Conservation (phyloP, 2,797 vertebrate species). For the Capromys pilorides region DNA sequence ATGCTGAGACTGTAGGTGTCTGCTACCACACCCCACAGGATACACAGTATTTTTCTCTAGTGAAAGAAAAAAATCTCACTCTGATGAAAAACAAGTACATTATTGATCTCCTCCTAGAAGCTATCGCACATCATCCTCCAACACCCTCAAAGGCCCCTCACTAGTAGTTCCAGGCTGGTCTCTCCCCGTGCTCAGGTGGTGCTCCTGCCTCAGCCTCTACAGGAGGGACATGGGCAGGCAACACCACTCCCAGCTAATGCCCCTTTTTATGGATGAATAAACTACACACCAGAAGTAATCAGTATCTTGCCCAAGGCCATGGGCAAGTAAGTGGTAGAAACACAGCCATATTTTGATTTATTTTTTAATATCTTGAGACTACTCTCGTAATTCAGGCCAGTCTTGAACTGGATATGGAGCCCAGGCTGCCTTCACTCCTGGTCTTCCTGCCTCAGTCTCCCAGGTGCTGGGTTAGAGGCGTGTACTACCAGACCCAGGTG, state of each 20-base stretch:
- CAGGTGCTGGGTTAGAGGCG: background rate
- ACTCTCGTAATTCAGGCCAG: background rate
- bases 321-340: background rate
- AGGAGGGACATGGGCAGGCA: background rate
- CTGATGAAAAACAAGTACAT: too few relatives aligned
- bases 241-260: background rate
- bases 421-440: background rate
- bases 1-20: background rate
- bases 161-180: background rate
- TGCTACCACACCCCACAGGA: background rate
- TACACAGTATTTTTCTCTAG: background rate
- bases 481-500: background rate
- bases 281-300: background rate
- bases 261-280: background rate
- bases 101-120: background rate
- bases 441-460: background rate
- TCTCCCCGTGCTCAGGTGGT: background rate
- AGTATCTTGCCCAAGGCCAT: background rate
- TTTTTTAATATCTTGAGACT: background rate
- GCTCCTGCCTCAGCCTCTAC: background rate
- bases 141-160: background rate
- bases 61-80: conserved; percentile 52
- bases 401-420: background rate
- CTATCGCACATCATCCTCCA: background rate
- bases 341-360: background rate